Conservation (phyloP, 2,113 vertebrate species). For the Numenius arquata region DNA sequence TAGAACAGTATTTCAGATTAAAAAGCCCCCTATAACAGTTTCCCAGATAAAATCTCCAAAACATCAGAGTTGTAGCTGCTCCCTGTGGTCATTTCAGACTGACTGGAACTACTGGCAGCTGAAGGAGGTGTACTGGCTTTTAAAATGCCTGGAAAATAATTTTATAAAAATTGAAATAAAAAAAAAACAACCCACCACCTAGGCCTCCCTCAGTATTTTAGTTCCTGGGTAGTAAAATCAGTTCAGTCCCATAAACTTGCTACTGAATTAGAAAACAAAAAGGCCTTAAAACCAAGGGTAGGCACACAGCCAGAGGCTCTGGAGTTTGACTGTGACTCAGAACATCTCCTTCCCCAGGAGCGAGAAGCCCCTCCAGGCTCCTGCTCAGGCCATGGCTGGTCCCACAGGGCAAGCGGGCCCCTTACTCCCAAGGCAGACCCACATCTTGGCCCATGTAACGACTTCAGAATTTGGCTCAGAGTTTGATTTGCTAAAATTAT, state of each 20-base stretch:
- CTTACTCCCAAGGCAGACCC: background rate
- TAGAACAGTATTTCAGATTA: background rate
- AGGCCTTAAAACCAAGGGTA: background rate
- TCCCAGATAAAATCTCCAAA: background rate
- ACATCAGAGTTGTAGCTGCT: background rate
- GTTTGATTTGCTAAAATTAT: background rate
- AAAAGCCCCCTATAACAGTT: background rate
- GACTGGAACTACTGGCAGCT: background rate
- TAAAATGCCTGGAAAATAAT: background rate
- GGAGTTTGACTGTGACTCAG: background rate
- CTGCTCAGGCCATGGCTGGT: rapidly evolving
- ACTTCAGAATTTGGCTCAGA: background rate
- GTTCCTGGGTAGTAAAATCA: background rate
- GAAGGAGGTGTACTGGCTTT: background rate
- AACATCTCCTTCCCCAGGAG: background rate
- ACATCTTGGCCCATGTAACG: rapidly evolving
- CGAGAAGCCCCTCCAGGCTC: background rate
- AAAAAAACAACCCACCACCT: background rate
- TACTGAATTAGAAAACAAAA: background rate
- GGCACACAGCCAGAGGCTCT: background rate
- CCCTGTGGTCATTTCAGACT: background rate
- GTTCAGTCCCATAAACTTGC: background rate
- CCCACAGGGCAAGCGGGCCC: rapidly evolving
- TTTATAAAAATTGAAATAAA: background rate
- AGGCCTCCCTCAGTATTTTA: background rate